These are phyloP conservation scores for Panthera leo DNA, from an alignment of 2,113 vertebrate species.

Conservation along the genomic window DNA sequence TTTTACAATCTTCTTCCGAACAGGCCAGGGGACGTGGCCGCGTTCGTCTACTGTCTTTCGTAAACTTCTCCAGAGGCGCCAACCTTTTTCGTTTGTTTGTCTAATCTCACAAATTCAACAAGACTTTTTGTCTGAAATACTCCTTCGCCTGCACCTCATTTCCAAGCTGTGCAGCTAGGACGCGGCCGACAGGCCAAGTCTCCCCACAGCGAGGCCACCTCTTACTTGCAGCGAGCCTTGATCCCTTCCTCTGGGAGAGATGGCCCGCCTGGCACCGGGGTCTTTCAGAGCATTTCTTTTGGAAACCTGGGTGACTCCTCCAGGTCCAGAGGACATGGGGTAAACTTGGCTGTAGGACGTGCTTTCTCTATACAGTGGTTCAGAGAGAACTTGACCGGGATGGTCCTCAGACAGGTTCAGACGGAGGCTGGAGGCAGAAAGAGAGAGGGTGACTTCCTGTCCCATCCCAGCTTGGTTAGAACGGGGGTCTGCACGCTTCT, in stretches of 20 bases:
- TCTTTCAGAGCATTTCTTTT: not conserved
- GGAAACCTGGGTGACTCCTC: not conserved
- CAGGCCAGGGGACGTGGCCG: slow-evolving; percentile 13
- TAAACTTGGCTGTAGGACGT: not conserved
- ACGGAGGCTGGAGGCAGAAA: not conserved
- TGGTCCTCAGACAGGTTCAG: not conserved
- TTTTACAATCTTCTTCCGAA: slow-evolving; percentile 1
- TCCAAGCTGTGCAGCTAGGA: not conserved
- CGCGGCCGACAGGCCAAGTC: not conserved
- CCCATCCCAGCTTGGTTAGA: not conserved
- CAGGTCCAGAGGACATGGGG: not conserved
- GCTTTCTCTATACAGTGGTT: not conserved
- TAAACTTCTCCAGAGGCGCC: slow-evolving; percentile 55
- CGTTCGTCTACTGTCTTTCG: slow-evolving; percentile 63
- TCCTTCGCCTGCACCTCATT: slow-evolving; percentile 28
- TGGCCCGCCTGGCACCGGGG: not conserved
- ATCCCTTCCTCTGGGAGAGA: not conserved
- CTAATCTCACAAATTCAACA: slow-evolving; percentile 66
- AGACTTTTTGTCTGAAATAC: slow-evolving; percentile 34
- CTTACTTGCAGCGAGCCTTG: not conserved
- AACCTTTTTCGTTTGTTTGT: slow-evolving; percentile 26
- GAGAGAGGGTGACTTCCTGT: not conserved
- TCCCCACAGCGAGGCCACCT: not conserved
- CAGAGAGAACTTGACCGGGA: not conserved
- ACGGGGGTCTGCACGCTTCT: not conserved